A percentile compares a stretch with the other conserved stretches of the same genome.
phyloP scores from a whole-genome alignment of 2,888 invertebrate genomes.

The Hoplodrina blanda region DNA sequence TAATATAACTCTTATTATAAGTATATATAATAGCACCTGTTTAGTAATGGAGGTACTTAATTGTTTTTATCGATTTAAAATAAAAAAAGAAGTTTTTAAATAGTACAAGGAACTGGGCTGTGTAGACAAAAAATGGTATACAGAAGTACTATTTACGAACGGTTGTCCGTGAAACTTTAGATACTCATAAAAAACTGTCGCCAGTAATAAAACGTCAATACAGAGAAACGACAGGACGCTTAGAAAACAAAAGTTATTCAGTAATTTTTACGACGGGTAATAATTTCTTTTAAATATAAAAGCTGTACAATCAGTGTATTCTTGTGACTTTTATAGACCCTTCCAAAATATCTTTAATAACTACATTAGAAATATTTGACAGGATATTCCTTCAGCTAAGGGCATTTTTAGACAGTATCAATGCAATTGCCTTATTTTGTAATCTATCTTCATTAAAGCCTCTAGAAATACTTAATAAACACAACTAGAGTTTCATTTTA shows the following conservation, averaged over 20 bases:
- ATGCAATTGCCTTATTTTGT: neutral
- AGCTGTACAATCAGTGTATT: slow-evolving; percentile 17
- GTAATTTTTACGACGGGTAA: slow-evolving; percentile 78
- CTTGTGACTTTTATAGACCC: slow-evolving; percentile 13
- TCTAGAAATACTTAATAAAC: neutral
- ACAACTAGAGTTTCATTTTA: no score
- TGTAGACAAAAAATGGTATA: slow-evolving; percentile 63
- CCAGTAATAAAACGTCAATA: slow-evolving; percentile 73
- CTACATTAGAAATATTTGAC: neutral
- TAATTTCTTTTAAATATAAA: slow-evolving; percentile 72
- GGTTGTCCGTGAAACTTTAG: slow-evolving; percentile 73
- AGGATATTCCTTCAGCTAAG: neutral
- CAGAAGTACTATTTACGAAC: slow-evolving; percentile 72
- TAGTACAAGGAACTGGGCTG: slow-evolving; percentile 58
- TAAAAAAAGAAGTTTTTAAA: slow-evolving; percentile 56
- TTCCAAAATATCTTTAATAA: slow-evolving; percentile 17
- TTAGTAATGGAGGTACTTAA: slow-evolving; percentile 10
- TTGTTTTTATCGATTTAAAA: slow-evolving; percentile 34
- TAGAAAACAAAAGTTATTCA: slow-evolving; percentile 79
- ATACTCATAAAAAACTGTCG: slow-evolving; percentile 76
- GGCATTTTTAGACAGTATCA: neutral
- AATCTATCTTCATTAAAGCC: neutral
- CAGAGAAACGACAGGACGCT: slow-evolving; percentile 70
- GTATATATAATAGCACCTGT: slow-evolving; percentile 9
- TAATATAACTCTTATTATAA: slow-evolving; percentile 9